Evolutionary conservation across 2,113 vertebrate genomes (phyloP), one percentile per base, ranked within the genome.

Genomic region (Nothocercus nigrocapillus): DNA sequence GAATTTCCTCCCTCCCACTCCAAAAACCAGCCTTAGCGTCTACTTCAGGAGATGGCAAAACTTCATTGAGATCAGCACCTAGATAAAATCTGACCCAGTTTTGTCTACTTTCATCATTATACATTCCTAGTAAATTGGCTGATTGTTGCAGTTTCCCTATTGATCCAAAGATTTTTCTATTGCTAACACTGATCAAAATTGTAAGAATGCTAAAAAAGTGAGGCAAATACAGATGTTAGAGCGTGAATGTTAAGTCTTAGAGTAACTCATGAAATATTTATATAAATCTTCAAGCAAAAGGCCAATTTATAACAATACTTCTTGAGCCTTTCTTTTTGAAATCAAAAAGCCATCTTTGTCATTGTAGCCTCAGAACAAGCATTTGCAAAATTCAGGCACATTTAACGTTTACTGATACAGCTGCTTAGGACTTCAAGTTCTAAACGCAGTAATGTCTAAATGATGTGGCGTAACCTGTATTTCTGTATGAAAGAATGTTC

Each of bases 81-180:
- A 96, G 90, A 97, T 88, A 96, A 97, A 98, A 98, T 68, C 85
- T 94, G 96, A 96, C 95, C 95, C 95, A 97, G 47, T 97, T 97
- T 95, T 89, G 72, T 70, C 80, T 93, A 32, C 83, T 83, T 96
- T 70, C 88, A 95, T 86, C 72, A 56, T 91, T 84, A 74, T 20
- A 68, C 58, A 88, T 24, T 63, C 59, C 69, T 94, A 95, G 83
- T 91, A 94, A 96, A 97, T 51, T 66, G 81, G 88, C 45, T 11
- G 61, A 88, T 95, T 85, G 40, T 27, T 86, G 34, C 36, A 30
- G 32, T 68, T 87, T 73, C 38, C 53, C 86, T 47, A 79, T 64
- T 53, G 69, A 61, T 78, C 56, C 61, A 96, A 97, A 85, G 87
- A 94, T 94, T 94, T 87, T 94, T 90, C 66, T 95, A 75, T 59